Base-by-base conservation (phyloP, 64 coral and sea anemone species). In the Trachythela sp. region DNA sequence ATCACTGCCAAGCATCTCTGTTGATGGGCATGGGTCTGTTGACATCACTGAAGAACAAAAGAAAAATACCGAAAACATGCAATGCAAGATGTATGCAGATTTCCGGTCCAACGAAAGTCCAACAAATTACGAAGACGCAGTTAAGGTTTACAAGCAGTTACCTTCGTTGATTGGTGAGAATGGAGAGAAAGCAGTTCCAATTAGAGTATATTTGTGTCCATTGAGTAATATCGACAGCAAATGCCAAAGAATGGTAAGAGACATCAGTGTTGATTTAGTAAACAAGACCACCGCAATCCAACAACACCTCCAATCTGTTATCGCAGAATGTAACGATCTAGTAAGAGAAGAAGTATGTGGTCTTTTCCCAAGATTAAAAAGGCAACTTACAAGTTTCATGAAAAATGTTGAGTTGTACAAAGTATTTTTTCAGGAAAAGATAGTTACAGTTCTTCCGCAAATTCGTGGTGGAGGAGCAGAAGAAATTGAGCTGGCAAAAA, bases 61-160 rank as follows among this genome's bases (percentile, higher is more conserved):
- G 49, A 83, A 84, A 33, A 34, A 54, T 17, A 38, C 50, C 9
- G 50, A 88, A 17, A 51, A 84, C 59, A 71, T 92, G 76, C 54
- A 43, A 17, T 92, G 77, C 37, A 88, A 87, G 22, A 49, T 92
- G 36, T 88, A 92, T 84, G 85, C 86, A 83, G 91, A 92, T 48
- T 77, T 88, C 0, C 39, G 49, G 40, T 18, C 30, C 49, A 27
- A 84, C 9, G 50, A 92, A 70, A 84, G 38, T 85, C 75, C 86
- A 15, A 88, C 72, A 26, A 92, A 4, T 75, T 92, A 88, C 38
- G 51, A 84, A 34, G 86, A 92, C 41, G 86, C 91, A 85, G 76
- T 59, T 20, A 88, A 33, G 24, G 86, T 88, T 13, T 92, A 88
- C 76, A 92, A 92, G 68, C 85, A 58, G 17, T 15, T 92, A 14